Evolutionary conservation across 2,888 invertebrate species (phyloP), one percentile per base, ranked within the genome.

Genomic region (Labia minor): DNA sequence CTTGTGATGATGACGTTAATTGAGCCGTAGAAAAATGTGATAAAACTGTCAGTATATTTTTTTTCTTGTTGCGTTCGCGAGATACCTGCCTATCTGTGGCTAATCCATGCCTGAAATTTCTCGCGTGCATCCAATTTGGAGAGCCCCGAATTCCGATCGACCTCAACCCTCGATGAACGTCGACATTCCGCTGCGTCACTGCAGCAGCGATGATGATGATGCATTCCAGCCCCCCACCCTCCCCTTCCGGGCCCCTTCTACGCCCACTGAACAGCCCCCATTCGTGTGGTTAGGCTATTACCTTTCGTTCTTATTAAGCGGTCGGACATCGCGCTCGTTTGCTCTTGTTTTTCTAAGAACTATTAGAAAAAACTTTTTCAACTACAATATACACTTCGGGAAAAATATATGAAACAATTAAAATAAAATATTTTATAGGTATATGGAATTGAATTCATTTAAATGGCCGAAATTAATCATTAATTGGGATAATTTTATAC

Each of bases 41-140:
- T 49, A 49, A 49, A 49, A n/a, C 49, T 49, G 49, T 49, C 49
- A 49, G 49, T n/a, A 33, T 33, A 8, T 33, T 33, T 33, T 49
- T 49, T n/a, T 49, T 11, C 49, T 49, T n/a, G 6, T n/a, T n/a
- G 49, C 2, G 49, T 8, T 11, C 3, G 49, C 14, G n/a, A 49
- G 49, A 49, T 49, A 49, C 49, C 49, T 49, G 49, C 49, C 49
- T 49, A 49, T 49, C 49, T 49, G 49, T 49, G 49, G 49, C 49
- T 49, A 49, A 49, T 49, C 49, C 49, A 49, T 49, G 49, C 49
- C 49, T 49, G 49, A 49, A 49, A 49, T 49, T 49, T 49, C 49
- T 49, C 49, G 49, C 49, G 49, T 49, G 49, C 49, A 49, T 49
- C 49, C 49, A 49, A 49, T 49, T 49, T 49, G 14, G n/a, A 49